Evolutionary conservation across 2,888 invertebrate species (phyloP).

Genomic region (Neoascia interrupta): DNA sequence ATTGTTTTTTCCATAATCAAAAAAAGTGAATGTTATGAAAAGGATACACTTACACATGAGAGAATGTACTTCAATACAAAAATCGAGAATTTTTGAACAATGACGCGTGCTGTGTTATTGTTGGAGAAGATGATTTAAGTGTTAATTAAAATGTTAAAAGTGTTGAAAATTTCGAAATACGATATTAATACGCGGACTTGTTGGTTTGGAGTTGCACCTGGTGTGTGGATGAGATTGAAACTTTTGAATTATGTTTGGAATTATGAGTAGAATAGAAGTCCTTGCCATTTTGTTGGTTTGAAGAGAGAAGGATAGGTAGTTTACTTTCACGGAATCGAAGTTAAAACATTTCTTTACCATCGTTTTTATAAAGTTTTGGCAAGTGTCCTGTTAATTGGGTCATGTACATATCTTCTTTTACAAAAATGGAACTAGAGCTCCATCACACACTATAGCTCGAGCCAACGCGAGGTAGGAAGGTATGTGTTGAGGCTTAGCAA

Average conservation of each 20-base stretch:
- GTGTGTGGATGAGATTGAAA: background rate
- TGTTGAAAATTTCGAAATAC: constrained; percentile 42
- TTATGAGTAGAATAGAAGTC: too few species aligned
- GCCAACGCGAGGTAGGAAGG: too few species aligned
- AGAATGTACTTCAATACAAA: background rate
- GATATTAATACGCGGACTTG: background rate
- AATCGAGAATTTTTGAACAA: constrained; percentile 13
- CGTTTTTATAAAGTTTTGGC: too few species aligned
- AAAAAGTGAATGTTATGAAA: constrained; percentile 34
- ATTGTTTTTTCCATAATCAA: constrained; percentile 53
- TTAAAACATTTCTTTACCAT: too few species aligned
- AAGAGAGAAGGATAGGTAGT: too few species aligned
- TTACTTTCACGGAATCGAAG: too few species aligned
- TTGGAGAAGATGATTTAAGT: constrained; percentile 39
- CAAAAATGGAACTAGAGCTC: too few species aligned
- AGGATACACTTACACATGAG: constrained; percentile 25
- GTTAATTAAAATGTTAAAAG: constrained; percentile 66
- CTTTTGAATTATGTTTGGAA: background rate
- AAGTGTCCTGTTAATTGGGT: too few species aligned
- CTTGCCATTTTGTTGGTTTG: too few species aligned
- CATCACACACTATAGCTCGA: too few species aligned
- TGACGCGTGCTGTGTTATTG: constrained; percentile 73
- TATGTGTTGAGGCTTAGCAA: too few species aligned
- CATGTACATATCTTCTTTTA: too few species aligned
- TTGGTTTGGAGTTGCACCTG: constrained; percentile 7